Conservation (phyloP, 53 echinoderm and acorn worm genomes). For the Zoroaster sp. region DNA sequence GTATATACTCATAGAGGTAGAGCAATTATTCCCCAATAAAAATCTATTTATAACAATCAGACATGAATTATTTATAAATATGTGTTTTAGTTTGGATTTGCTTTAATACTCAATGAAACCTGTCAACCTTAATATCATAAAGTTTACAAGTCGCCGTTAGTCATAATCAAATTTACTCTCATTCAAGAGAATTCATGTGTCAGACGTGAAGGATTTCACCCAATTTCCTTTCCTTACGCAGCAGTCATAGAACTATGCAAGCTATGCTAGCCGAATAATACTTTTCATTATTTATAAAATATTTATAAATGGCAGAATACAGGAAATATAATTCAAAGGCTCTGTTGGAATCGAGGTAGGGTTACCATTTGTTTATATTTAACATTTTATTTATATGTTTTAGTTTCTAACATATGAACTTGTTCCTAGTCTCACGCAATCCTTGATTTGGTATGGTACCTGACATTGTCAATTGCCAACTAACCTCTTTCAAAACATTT, state of each 20-base stretch:
- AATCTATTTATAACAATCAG: not conserved
- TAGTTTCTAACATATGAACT: not conserved
- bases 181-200: not conserved
- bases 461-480: too few species aligned
- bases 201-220: conserved; percentile 10
- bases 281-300: not conserved
- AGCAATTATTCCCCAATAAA: not conserved
- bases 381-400: too few species aligned
- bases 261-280: not conserved
- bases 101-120: not conserved
- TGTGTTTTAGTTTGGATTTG: not conserved
- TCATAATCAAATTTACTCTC: not conserved
- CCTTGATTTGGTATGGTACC: too few species aligned
- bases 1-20: not conserved
- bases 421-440: not conserved
- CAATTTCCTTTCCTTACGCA: not conserved
- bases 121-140: not conserved
- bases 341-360: not conserved
- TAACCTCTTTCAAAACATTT: too few species aligned
- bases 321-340: not conserved
- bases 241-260: not conserved
- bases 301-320: not conserved
- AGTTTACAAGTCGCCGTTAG: not conserved
- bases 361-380: not conserved
- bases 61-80: not conserved